Evolutionary conservation across 2,797 vertebrate species (phyloP), one percentile per base, ranked within the genome.

Genomic region (Pygocentrus nattereri): DNA sequence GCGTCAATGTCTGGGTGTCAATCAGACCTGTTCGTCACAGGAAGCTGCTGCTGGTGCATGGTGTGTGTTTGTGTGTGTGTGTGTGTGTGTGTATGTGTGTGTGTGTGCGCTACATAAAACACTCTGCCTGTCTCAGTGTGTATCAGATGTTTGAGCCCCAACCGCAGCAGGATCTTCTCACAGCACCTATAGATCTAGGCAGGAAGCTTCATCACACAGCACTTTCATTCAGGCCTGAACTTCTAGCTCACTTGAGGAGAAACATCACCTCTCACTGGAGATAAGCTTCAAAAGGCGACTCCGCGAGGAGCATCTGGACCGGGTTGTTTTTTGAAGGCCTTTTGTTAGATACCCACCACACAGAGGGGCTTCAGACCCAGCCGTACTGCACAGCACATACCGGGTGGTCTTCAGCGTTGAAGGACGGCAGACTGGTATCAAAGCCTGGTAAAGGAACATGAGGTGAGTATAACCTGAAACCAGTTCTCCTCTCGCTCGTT

Each of bases 11-110:
- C 23, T 56, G 50, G 38, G 38, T 73, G 81, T 74, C 76, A 74
- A n/a, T 82, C 74, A 75, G 47, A 79, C 64, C 69, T 85, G 41
- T 78, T 78, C 61, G 76, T 78, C 80, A 84, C 85, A 82, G 85
- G 85, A 86, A 86, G 59, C 73, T 80, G 56, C 64, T 74, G 64
- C 64, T 81, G 59, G 56, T 72, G 73, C 79, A 47, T 16, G 30
- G 31, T 76, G 49, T 80, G 71, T 72, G 71, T 80, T 7, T 44
- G 2, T 34, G 75, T 12, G 50, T 62, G 47, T 38, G 31, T 62
- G 72, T 70, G 31, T 62, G 72, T 70, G 31, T 76, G 49, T 80
- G 71, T 72, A 71, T 80, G 7, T 44, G 2, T 34, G 75, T 12
- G 50, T 62, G 47, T 38, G 31, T 62, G 72, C 70, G 71, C 44